A percentile compares a stretch with the other conserved stretches of the same genome.
phyloP scores from a whole-genome alignment of 2,113 vertebrate species.

The Oryzias javanicus region DNA sequence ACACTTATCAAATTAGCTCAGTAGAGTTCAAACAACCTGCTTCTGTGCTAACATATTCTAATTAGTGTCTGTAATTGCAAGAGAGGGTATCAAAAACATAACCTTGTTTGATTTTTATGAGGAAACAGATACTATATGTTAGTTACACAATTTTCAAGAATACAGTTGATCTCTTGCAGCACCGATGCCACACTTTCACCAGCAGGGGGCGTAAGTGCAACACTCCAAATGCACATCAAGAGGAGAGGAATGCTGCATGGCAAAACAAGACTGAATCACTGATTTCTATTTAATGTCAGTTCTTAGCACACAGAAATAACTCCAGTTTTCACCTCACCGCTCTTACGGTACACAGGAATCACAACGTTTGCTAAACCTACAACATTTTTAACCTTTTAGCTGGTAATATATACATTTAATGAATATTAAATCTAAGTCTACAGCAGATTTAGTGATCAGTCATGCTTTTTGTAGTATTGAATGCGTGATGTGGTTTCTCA shows the following conservation, averaged over 20 bases:
- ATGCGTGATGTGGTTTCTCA: not conserved
- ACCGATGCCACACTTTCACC: slow-evolving; percentile 9
- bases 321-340: not conserved
- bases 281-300: not conserved
- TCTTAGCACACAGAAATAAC: too few relatives aligned
- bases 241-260: too few relatives aligned
- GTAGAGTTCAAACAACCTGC: too few relatives aligned
- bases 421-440: slow-evolving; percentile 7
- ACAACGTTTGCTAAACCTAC: not conserved
- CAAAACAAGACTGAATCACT: not conserved
- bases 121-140: too few relatives aligned
- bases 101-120: too few relatives aligned
- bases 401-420: slow-evolving; percentile 4
- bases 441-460: not conserved
- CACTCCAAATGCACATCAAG: slow-evolving; percentile 2
- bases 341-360: not conserved
- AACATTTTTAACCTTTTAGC: not conserved
- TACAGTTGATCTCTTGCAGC: not conserved
- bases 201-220: slow-evolving; percentile 44
- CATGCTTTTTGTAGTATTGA: slow-evolving; percentile 5
- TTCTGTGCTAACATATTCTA: too few relatives aligned
- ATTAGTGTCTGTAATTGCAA: too few relatives aligned
- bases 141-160: too few relatives aligned
- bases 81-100: too few relatives aligned
- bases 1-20: too few relatives aligned